These are phyloP conservation scores for Drosophila busckii DNA, from an alignment of 1,140 invertebrate genomes.

Conservation along the genomic window DNA sequence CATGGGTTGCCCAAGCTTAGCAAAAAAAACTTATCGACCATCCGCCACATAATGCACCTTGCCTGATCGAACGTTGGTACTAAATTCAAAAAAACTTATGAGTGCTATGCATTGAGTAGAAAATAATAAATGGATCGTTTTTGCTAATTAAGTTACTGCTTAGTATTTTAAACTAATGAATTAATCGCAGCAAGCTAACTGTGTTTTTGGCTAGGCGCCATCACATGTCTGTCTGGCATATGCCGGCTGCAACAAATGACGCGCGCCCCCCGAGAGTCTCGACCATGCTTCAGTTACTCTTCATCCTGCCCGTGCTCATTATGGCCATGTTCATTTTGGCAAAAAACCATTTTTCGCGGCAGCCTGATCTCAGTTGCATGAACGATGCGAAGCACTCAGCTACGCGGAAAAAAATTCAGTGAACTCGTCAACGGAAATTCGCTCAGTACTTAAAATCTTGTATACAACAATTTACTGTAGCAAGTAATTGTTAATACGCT, in stretches of 20 bases:
- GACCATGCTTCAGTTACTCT: slow-evolving; percentile 3
- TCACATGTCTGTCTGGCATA: slow-evolving; percentile 34
- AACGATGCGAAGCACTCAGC: slow-evolving; percentile 60
- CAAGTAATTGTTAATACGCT: slow-evolving; percentile 1
- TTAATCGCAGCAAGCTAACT: too few species aligned
- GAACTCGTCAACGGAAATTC: slow-evolving; percentile 22
- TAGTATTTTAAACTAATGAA: too few species aligned
- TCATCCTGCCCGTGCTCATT: slow-evolving; percentile 13
- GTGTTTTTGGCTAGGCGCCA: slow-evolving; percentile 46
- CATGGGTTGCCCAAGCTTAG: too few species aligned
- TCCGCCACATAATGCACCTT: too few species aligned
- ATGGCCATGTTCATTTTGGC: slow-evolving; percentile 48
- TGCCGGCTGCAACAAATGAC: slow-evolving; percentile 53
- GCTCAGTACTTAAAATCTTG: slow-evolving; percentile 23
- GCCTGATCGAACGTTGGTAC: too few species aligned
- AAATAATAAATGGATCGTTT: too few species aligned
- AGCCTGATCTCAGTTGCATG: slow-evolving; percentile 66
- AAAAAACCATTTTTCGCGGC: slow-evolving; percentile 69
- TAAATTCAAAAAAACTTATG: too few species aligned
- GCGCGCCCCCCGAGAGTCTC: slow-evolving; percentile 27
- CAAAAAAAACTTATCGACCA: too few species aligned
- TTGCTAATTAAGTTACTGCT: too few species aligned
- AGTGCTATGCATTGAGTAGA: too few species aligned
- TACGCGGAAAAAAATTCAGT: slow-evolving; percentile 36
- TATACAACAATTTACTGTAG: slow-evolving; percentile 7